Evolutionary conservation across 2,888 invertebrate species (phyloP), one percentile per base, ranked within the genome.

Genomic region (Dryococelus australis): DNA sequence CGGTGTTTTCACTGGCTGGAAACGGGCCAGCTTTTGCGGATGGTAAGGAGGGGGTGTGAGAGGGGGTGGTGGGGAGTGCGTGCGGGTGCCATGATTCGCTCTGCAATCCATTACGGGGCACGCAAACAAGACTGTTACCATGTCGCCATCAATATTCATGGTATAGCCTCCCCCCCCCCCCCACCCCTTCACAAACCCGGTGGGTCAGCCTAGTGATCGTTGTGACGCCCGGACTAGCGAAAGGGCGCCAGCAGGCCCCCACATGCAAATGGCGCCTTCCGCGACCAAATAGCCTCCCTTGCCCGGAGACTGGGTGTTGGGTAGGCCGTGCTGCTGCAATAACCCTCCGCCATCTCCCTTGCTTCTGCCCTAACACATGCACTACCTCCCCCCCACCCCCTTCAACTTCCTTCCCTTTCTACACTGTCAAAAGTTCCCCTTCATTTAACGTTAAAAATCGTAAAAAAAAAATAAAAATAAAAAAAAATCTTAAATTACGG

Each of bases 71-170:
- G n/a, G 65, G 65, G 47, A 16, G 65, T 8, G 65, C 8, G 24
- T 65, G 65, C 20, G 16, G 5, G 5, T 20, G 65, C 65, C 65
- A 65, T 65, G 65, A 65, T 65, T 65, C 65, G 65, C 65, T n/a
- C n/a, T 65, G 65, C 65, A 65, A 65, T 65, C 65, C 65, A 65
- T 65, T 65, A 65, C 65, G 65, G n/a, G 65, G 20, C 65, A 24
- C 65, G 65, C 65, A 65, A 65, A 65, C 65, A 65, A 65, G 65
- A 24, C 65, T 65, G 65, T 65, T 16, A 65, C 24, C 65, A 65
- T 65, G 65, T 65, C 65, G 65, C 65, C 65, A 65, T 65, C 65
- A 65, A 65, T 65, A 65, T 65, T 65, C 65, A 65, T 65, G n/a
- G n/a, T n/a, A n/a, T n/a, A n/a, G 65, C 24, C 16, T 13, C 65